phyloP scores from a whole-genome alignment of 2,113 vertebrate genomes.

The Cyrtonyx montezumae region DNA sequence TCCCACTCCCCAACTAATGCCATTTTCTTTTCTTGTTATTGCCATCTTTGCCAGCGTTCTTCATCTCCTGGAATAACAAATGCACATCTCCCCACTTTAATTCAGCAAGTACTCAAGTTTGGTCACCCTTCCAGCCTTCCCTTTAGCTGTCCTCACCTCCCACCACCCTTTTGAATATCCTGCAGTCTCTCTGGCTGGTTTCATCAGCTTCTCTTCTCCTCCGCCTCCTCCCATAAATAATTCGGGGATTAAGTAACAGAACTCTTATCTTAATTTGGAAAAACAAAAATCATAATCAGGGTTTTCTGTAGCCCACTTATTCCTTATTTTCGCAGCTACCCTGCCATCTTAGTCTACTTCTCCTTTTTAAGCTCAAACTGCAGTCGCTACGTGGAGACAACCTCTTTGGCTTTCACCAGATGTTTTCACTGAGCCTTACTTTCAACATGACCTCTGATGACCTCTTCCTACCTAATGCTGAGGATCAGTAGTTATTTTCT shows the following conservation, averaged over 20 bases:
- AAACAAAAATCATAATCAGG: background rate
- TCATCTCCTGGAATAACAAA: background rate
- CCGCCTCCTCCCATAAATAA: background rate
- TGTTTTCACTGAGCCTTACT: background rate
- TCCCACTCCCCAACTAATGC: background rate
- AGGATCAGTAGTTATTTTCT: slow-evolving; percentile 19
- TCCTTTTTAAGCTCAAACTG: background rate
- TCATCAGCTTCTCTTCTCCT: background rate
- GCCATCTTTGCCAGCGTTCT: background rate
- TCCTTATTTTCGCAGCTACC: background rate
- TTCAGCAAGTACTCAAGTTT: background rate
- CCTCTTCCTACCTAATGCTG: background rate
- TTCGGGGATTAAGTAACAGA: background rate
- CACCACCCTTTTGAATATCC: background rate
- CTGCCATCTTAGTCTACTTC: background rate
- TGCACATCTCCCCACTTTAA: background rate
- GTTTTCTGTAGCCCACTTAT: background rate
- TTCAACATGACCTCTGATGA: slow-evolving; percentile 5
- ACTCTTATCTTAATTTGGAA: background rate
- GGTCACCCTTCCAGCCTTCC: background rate
- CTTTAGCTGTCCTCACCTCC: background rate
- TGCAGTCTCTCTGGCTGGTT: background rate
- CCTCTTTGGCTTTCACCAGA: background rate
- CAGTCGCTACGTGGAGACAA: background rate
- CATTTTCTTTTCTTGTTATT: background rate